These are phyloP conservation scores for Nasonia longicornis DNA, from an alignment of 1,140 invertebrate species.

Conservation along the genomic window DNA sequence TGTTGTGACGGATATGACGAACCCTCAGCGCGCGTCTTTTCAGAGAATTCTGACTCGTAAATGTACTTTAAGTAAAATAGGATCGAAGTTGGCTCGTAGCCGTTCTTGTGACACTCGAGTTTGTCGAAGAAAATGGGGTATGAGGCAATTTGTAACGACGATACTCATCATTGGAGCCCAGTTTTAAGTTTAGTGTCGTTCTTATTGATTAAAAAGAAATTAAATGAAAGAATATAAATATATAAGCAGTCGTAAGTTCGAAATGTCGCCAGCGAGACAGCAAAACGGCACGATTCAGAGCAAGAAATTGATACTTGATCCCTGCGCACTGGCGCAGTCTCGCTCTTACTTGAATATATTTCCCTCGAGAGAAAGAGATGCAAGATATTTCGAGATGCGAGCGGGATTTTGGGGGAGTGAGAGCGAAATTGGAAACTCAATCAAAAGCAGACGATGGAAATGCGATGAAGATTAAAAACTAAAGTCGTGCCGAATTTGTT, in stretches of 20 bases:
- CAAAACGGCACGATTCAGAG: not conserved
- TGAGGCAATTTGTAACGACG: conserved; percentile 42
- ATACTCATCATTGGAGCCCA: conserved; percentile 52
- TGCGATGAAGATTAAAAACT: conserved; percentile 6
- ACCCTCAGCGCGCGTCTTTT: not conserved
- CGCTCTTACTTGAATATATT: not conserved
- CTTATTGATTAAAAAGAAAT: conserved; percentile 1
- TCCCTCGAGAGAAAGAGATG: not conserved
- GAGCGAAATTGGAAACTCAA: not conserved
- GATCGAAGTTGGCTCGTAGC: not conserved
- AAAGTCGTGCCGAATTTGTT: conserved; percentile 24
- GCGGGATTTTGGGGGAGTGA: not conserved
- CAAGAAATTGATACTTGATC: conserved; percentile 6
- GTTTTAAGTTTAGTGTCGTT: conserved; percentile 48
- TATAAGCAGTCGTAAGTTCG: not conserved
- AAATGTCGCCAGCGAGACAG: not conserved
- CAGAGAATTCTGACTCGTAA: not conserved
- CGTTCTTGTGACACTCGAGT: conserved; percentile 4
- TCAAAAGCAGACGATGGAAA: not conserved
- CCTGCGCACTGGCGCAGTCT: not conserved
- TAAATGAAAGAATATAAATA: conserved; percentile 6
- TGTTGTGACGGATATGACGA: conserved; percentile 8
- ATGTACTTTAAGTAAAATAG: not conserved
- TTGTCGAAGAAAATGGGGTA: conserved; percentile 8
- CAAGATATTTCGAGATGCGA: not conserved